phyloP scores from a whole-genome alignment of 2,888 invertebrate genomes.

The Macrosiphum euphorbiae region DNA sequence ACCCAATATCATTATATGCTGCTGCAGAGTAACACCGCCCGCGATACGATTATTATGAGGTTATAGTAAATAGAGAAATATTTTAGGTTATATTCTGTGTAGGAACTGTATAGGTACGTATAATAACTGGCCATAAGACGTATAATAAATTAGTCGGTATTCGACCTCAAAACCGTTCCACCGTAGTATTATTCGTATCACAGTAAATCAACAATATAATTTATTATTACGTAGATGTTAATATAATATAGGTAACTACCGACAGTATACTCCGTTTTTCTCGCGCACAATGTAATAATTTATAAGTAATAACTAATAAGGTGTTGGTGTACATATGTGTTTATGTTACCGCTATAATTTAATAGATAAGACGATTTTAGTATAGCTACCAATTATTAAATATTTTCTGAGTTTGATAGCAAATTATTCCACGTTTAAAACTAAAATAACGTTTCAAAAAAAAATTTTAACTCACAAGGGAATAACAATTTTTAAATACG shows the following conservation, averaged over 20 bases:
- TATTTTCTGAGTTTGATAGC: neutral
- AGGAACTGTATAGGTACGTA: neutral
- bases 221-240: neutral
- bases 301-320: neutral
- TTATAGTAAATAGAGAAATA: no score
- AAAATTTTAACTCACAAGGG: neutral
- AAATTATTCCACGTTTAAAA: neutral
- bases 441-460: neutral
- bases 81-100: neutral
- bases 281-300: neutral
- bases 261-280: neutral
- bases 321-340: neutral
- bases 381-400: neutral
- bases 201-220: neutral
- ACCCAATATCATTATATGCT: neutral
- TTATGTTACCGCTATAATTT: neutral
- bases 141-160: neutral
- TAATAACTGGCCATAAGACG: neutral
- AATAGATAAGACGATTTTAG: neutral
- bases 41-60: no score
- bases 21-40: neutral
- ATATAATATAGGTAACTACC: neutral
- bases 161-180: neutral
- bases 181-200: neutral
- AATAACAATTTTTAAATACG: neutral